These are phyloP conservation scores for Alexandromys fortis DNA, from an alignment of 2,113 vertebrate genomes.

Conservation along the genomic window DNA sequence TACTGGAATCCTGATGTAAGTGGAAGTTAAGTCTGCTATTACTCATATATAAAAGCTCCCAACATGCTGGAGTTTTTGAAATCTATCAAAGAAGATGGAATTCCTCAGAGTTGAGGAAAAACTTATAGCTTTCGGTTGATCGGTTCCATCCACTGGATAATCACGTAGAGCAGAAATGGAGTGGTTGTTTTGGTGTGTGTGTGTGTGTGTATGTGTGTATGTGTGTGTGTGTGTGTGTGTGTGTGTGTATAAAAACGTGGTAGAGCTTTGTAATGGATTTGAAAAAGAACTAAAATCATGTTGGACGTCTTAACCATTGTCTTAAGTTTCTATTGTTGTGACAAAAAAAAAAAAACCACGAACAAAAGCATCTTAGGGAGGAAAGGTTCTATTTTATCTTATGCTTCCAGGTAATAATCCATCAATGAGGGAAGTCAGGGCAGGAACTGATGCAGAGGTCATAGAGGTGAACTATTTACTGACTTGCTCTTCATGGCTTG, in stretches of 20 bases:
- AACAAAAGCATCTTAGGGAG: not conserved
- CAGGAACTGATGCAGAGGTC: not conserved
- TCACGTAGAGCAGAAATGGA: not conserved
- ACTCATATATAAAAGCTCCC: not conserved
- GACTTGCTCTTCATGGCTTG: not conserved
- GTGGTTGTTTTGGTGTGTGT: not conserved
- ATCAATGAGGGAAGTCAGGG: not conserved
- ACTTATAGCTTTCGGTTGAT: not conserved
- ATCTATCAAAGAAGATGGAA: not conserved
- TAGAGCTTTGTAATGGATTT: conserved; percentile 3
- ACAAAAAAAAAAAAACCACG: not conserved
- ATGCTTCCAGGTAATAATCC: not conserved
- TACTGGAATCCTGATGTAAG: not conserved
- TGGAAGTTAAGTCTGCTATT: conserved; percentile 24
- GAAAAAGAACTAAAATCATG: not conserved
- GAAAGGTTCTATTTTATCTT: not conserved
- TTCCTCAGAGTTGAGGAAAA: conserved; percentile 28
- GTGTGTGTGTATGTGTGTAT: not conserved
- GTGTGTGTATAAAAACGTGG: not conserved
- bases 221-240: not conserved
- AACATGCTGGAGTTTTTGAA: conserved; percentile 1
- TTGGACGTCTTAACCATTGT: not conserved
- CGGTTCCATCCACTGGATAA: not conserved
- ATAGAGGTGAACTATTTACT: not conserved
- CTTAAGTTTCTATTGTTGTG: not conserved